phyloP scores from a whole-genome alignment of 2,888 invertebrate genomes.

The Osmoderma eremita region DNA sequence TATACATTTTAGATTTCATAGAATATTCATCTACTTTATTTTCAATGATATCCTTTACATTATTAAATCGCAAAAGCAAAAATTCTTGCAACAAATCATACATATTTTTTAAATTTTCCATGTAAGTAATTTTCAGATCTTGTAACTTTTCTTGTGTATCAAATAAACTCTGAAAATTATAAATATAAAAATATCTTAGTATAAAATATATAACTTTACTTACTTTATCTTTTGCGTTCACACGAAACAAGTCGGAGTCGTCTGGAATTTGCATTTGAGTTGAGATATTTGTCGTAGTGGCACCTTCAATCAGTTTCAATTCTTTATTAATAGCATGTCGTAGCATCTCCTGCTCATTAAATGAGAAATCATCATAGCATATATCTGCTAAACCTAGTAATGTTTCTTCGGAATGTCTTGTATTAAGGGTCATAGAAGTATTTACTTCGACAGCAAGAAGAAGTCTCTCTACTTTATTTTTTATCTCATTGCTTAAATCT shows the following conservation, averaged over 20 bases:
- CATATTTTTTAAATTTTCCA: constrained; percentile 56
- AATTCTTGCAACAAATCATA: constrained; percentile 58
- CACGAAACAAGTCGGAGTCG: not conserved
- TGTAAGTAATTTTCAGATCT: constrained; percentile 57
- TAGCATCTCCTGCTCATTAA: constrained; percentile 57
- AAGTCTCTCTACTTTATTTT: constrained; percentile 53
- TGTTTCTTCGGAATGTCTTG: constrained; percentile 17
- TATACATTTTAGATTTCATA: constrained; percentile 58
- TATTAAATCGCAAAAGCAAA: constrained; percentile 57
- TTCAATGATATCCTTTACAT: constrained; percentile 55
- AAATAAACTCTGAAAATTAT: constrained; percentile 7
- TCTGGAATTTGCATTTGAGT: not conserved
- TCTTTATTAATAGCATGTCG: constrained; percentile 42
- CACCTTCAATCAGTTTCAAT: not conserved
- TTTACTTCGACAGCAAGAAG: constrained; percentile 49
- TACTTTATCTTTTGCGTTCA: constrained; percentile 18
- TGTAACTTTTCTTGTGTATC: constrained; percentile 57
- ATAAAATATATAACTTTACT: not conserved
- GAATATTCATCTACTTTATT: constrained; percentile 59
- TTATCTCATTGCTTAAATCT: constrained; percentile 48
- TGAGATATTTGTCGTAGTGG: not conserved
- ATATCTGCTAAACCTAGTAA: constrained; percentile 52
- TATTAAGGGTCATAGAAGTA: constrained; percentile 23
- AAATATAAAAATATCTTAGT: not conserved
- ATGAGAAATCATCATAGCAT: constrained; percentile 55